Conservation (phyloP, 1,140 invertebrate species). For the Pristionchus pacificus region DNA sequence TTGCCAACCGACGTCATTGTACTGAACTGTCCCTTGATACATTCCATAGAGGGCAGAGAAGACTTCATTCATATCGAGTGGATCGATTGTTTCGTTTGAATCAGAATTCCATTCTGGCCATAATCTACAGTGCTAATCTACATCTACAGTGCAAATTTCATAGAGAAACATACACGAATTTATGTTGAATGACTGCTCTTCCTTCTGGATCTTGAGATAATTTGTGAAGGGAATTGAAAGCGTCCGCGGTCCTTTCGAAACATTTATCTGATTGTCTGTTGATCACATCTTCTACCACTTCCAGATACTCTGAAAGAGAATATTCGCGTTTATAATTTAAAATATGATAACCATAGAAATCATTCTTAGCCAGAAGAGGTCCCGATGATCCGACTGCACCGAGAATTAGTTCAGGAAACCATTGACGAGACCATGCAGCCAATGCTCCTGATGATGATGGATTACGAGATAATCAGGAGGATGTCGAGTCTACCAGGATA, state of each 20-base stretch:
- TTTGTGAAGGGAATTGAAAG: background rate
- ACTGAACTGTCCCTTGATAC: background rate
- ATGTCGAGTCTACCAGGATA: constrained; percentile 26
- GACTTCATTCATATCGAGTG: background rate
- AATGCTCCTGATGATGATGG: constrained; percentile 9
- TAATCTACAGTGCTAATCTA: background rate
- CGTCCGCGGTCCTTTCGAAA: constrained; percentile 9
- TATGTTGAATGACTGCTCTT: background rate
- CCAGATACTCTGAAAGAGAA: constrained; percentile 23
- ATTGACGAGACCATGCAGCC: constrained; percentile 36
- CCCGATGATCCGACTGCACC: constrained; percentile 32
- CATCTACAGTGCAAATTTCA: background rate
- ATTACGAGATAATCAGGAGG: background rate
- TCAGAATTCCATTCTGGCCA: background rate
- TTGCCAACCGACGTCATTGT: background rate
- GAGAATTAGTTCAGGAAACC: constrained; percentile 34
- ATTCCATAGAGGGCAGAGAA: background rate
- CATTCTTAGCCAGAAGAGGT: constrained; percentile 35
- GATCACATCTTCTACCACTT: constrained; percentile 29
- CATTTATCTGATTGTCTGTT: background rate
- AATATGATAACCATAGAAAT: constrained; percentile 27
- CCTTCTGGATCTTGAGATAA: background rate
- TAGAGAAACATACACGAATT: background rate
- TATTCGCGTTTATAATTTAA: background rate
- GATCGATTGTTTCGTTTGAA: background rate